Evolutionary conservation across 2,113 vertebrate species (phyloP).

Genomic region (Ceuthmochares aereus): DNA sequence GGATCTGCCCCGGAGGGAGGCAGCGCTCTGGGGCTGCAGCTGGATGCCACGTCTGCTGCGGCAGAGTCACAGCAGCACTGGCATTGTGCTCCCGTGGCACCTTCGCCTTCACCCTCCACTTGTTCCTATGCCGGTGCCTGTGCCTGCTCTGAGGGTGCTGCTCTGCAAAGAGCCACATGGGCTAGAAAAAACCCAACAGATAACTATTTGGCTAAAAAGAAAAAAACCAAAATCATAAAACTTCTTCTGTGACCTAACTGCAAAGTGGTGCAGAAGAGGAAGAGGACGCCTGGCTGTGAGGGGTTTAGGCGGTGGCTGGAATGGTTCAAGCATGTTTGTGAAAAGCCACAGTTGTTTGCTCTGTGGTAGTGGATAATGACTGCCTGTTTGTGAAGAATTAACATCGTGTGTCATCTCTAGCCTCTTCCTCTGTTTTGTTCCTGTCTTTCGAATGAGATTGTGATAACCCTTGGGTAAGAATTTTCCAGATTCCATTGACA

Average conservation of each 20-base stretch:
- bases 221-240: background rate
- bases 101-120: background rate
- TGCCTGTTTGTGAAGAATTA: background rate
- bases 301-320: background rate
- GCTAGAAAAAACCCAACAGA: background rate
- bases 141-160: background rate
- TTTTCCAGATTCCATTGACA: background rate
- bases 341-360: background rate
- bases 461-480: background rate
- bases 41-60: background rate
- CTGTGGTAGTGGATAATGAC: background rate
- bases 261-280: background rate
- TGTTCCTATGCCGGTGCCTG: background rate
- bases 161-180: background rate
- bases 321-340: background rate
- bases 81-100: background rate
- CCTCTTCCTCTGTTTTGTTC: conserved; percentile 1
- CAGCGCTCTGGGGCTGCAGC: background rate
- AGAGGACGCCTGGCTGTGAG: background rate
- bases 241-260: background rate
- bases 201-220: background rate
- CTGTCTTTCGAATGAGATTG: background rate
- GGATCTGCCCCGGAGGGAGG: background rate
- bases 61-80: background rate
- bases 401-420: background rate